Percentiles rank a stretch among this genome's conserved stretches.
These are phyloP conservation scores for Gymnoscopelus braueri DNA, from an alignment of 2,797 vertebrate species.

Conservation along the genomic window DNA sequence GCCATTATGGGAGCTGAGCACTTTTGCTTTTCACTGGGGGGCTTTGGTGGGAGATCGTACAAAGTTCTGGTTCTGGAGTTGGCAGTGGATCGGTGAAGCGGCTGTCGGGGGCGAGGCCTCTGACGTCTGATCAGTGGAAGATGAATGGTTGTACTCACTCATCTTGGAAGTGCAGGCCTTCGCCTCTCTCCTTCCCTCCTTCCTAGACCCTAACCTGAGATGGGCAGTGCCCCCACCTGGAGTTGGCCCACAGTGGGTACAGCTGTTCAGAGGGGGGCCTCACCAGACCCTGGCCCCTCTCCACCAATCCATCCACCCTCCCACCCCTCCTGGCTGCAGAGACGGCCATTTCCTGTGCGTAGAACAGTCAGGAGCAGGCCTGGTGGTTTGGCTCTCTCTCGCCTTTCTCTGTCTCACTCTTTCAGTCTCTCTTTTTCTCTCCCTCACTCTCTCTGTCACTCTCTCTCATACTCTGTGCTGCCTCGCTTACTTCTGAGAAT, in stretches of 20 bases:
- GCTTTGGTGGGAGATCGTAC: too few species aligned
- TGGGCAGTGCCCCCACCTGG: slow-evolving; percentile 24
- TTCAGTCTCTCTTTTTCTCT: not conserved
- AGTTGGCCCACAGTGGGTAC: slow-evolving; percentile 42
- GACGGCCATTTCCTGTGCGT: slow-evolving; percentile 60
- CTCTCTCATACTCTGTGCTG: slow-evolving; percentile 6
- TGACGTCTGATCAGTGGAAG: slow-evolving; percentile 36
- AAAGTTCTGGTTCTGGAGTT: too few species aligned
- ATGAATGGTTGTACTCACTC: slow-evolving; percentile 13
- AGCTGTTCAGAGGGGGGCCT: slow-evolving; percentile 46
- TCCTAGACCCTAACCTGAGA: not conserved
- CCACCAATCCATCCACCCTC: slow-evolving; percentile 9
- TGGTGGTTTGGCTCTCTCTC: slow-evolving; percentile 84
- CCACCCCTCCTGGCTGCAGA: slow-evolving; percentile 46
- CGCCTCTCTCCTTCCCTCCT: slow-evolving; percentile 11
- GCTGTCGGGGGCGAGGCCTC: not conserved
- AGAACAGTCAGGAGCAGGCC: slow-evolving; percentile 81
- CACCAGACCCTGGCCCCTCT: slow-evolving; percentile 6
- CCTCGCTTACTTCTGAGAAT: slow-evolving; percentile 1
- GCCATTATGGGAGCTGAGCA: slow-evolving; percentile 40
- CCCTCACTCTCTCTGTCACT: slow-evolving; percentile 1
- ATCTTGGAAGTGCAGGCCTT: slow-evolving; percentile 9
- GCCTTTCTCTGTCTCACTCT: slow-evolving; percentile 8
- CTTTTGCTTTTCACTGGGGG: slow-evolving; percentile 5
- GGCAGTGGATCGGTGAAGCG: too few species aligned